Base-by-base conservation (phyloP, 1,140 invertebrate species). In the Kradibia gibbosae region DNA sequence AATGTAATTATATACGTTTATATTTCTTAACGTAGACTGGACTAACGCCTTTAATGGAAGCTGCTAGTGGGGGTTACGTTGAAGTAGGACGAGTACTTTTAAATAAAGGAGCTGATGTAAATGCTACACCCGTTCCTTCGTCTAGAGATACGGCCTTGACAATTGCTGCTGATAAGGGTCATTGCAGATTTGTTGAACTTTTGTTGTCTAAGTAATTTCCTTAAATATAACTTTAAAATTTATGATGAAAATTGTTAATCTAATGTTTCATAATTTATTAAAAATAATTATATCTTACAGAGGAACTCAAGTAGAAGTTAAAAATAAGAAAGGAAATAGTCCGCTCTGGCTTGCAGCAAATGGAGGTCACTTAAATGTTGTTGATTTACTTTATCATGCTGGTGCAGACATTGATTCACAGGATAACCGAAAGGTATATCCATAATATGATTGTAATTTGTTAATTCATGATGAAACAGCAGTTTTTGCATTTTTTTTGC, bases 281-380 rank as follows among this genome's bases (percentile, higher is more conserved):
- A 22, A 36, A n/a, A 22, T 28, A 39, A 48, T 72, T 15, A 17
- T 28, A 62, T 82, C 78, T 84, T 89, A 88, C 83, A 94, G 96
- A 77, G 94, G 94, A 78, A 98, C 98, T 45, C 94, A 96, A 83
- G 97, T 99, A 8, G 98, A 99, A 92, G 97, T 99, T 0, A 99
- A 99, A 86, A 99, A 99, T 91, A 99, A 99, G 89, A 99, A 99
- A 92, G 99, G 99, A 73, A 99, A 99, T 91, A 99, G 98, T 50
- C 98, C 99, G 0, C 91, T 99, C 0, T 99, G 99, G 99, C 90
- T 99, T 67, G 98, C 99, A 5, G 98, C 98, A 3, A 99, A 99
- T 92, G 98, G 98, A 81, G 99, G 99, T 20, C 98, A 99, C 90
- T 92, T 99, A 36, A 97, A 97, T 88, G 98, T 99, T 20, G 98